phyloP scores from a whole-genome alignment of 2,888 invertebrate species.

The Amblyjoppa proteus region DNA sequence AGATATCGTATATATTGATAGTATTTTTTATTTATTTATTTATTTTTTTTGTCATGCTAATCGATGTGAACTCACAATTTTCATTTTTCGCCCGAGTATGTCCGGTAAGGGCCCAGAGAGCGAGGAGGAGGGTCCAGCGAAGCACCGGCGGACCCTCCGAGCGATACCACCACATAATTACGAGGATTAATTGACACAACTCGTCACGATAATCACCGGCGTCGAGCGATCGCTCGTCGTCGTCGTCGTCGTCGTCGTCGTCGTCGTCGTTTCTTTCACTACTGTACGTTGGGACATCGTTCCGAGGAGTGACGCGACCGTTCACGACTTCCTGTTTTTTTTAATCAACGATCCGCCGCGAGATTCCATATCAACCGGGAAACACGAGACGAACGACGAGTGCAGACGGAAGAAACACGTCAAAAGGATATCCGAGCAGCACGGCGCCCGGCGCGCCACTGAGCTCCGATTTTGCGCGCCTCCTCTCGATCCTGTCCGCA shows the following conservation, averaged over 20 bases:
- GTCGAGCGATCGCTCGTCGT: conserved; percentile 14
- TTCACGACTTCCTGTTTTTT: neutral
- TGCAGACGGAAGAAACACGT: neutral
- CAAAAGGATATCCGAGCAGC: conserved; percentile 37
- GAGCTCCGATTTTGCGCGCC: conserved; percentile 57
- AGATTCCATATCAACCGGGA: neutral
- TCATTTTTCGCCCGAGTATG: conserved; percentile 76
- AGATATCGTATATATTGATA: neutral
- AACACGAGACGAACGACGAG: conserved; percentile 44
- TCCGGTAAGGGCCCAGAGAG: conserved; percentile 67
- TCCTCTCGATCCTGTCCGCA: conserved; percentile 54
- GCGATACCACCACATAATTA: conserved; percentile 60
- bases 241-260: conserved; percentile 32
- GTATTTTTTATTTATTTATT: neutral
- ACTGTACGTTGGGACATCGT: conserved; percentile 11
- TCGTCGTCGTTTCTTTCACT: conserved; percentile 39
- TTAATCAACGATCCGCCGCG: conserved; percentile 17
- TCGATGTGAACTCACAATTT: conserved; percentile 76
- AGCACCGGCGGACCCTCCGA: conserved; percentile 64
- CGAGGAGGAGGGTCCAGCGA: conserved; percentile 69
- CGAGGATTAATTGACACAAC: conserved; percentile 51
- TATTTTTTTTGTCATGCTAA: neutral
- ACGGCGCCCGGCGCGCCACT: conserved; percentile 65
- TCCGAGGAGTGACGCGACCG: neutral
- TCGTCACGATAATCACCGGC: conserved; percentile 23